Evolutionary conservation across 2,888 invertebrate genomes (phyloP), one percentile per base, ranked within the genome.

Genomic region (Eumacrocentrus americanus): DNA sequence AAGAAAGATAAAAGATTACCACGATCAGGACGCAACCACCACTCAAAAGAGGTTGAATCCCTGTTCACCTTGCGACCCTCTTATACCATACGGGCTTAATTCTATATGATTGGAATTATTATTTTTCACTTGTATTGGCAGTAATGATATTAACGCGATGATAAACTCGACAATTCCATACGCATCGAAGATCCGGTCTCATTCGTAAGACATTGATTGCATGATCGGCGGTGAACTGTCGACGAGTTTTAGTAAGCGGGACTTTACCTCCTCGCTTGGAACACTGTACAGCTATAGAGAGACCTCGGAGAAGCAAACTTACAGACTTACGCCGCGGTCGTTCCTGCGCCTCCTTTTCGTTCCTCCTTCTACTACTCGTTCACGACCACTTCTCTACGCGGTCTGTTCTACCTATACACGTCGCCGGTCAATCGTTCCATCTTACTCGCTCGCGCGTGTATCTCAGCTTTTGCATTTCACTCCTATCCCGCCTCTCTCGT

Each of bases 181-280:
- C 34, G 34, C 34, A 34, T 34, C 34, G 38, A 38, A 38, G 42
- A 3, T 16, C 7, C 18, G 16, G 42, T 12, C 18, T 18, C 18
- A 42, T 18, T 42, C 20, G 14, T 42, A 14, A 1, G 12, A 37
- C 37, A 37, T 12, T 14, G 11, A 62, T 63, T 64, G 64, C 62
- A 65, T 65, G 67, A 65, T 60, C n/a, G n/a, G n/a, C n/a, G 64
- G 65, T 71, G 67, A 67, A 68, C 65, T 70, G 69, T 52, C 58
- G 52, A 44, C 12, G 58, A 60, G 55, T 35, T 53, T 60, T 52
- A 56, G 29, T 38, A 63, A 67, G 62, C 65, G 65, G 64, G 61
- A 66, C 63, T 66, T 63, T 66, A 64, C 62, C 38, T 61, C 59
- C 40, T 58, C 48, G 58, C 52, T 58, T 54, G 54, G 22, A 48